Evolutionary conservation across 1,140 invertebrate species (phyloP).

Genomic region (Neuroterus valhalla): DNA sequence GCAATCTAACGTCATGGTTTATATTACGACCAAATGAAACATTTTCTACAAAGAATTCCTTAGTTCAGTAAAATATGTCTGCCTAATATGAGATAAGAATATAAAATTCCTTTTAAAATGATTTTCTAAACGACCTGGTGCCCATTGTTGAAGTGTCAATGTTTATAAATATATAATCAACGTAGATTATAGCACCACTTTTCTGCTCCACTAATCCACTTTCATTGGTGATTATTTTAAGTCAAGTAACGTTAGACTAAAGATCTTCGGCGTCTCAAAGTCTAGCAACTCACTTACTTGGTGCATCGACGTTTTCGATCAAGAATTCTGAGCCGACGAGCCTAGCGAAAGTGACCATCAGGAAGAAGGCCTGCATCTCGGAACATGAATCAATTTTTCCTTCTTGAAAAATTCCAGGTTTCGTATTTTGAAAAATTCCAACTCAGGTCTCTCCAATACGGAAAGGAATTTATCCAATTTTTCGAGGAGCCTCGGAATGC

Average conservation of each 20-base stretch:
- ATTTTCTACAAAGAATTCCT: no score
- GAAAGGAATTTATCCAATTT: background rate
- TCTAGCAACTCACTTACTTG: constrained; percentile 56
- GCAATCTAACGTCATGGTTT: no score
- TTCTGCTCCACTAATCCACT: constrained; percentile 3
- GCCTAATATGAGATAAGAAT: no score
- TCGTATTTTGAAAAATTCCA: background rate
- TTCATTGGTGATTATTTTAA: background rate
- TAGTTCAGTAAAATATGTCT: no score
- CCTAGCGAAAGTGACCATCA: constrained; percentile 51
- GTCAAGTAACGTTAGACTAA: background rate
- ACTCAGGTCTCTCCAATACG: background rate
- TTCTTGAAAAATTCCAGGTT: background rate
- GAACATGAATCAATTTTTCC: background rate
- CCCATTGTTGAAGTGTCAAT: no score
- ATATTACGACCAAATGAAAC: no score
- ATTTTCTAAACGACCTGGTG: no score
- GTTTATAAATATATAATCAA: no score
- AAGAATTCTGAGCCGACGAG: constrained; percentile 58
- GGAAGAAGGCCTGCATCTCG: constrained; percentile 56
- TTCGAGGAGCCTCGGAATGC: background rate
- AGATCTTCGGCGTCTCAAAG: constrained; percentile 39
- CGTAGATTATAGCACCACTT: background rate
- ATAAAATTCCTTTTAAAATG: no score
- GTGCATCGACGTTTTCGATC: constrained; percentile 54